A percentile compares a stretch with the other conserved stretches of the same genome.
Evolutionary conservation across 2,113 vertebrate genomes (phyloP).

Genomic region (Rynchops niger): DNA sequence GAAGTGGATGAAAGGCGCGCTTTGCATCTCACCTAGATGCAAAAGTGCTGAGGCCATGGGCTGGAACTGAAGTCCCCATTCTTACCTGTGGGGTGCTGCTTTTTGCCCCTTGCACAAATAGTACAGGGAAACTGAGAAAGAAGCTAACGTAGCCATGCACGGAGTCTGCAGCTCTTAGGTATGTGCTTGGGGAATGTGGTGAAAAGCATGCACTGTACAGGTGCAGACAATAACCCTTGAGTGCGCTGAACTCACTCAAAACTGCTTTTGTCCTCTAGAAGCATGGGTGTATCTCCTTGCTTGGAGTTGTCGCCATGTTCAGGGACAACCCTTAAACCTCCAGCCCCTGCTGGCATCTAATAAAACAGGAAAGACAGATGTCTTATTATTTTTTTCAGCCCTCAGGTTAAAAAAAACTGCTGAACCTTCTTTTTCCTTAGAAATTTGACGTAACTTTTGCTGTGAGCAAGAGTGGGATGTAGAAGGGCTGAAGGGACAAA

Average conservation of each 20-base stretch:
- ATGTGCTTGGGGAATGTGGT: not conserved
- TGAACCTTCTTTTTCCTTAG: not conserved
- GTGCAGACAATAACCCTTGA: not conserved
- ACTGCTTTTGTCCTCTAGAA: slow-evolving; percentile 12
- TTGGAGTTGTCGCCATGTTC: not conserved
- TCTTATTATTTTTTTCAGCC: not conserved
- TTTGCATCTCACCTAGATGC: not conserved
- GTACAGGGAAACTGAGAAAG: not conserved
- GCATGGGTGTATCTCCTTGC: not conserved
- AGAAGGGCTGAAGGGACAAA: not conserved
- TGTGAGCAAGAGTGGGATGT: not conserved
- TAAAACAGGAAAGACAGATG: not conserved
- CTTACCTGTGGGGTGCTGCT: not conserved
- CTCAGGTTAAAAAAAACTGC: not conserved
- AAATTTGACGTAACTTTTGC: not conserved
- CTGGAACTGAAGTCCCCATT: not conserved
- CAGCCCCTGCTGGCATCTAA: slow-evolving; percentile 4
- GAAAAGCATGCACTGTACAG: not conserved
- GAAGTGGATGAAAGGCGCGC: not conserved
- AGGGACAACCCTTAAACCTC: not conserved
- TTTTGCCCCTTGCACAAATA: not conserved
- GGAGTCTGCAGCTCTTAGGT: not conserved
- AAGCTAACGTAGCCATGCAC: not conserved
- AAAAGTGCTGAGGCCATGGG: not conserved
- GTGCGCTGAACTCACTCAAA: slow-evolving; percentile 29